Evolutionary conservation across 2,797 vertebrate species (phyloP).

Genomic region (Malurus splendens): DNA sequence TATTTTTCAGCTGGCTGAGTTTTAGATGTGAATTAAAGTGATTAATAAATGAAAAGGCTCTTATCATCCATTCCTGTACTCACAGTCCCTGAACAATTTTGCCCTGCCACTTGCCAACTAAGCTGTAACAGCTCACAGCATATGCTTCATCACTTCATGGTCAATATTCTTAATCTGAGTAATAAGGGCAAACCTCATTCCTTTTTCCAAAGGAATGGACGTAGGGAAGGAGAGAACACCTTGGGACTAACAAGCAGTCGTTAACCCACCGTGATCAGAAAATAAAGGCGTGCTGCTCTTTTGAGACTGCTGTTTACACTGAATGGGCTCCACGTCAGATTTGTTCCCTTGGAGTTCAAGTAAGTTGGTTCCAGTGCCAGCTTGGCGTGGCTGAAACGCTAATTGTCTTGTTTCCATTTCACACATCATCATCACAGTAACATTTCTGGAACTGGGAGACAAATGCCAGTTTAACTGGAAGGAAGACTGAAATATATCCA

Average conservation of each 20-base stretch:
- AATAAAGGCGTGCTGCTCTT: neutral
- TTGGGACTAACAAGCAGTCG: conserved; percentile 9
- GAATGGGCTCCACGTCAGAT: neutral
- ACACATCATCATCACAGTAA: conserved; percentile 7
- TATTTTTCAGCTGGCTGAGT: conserved; percentile 13
- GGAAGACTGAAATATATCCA: neutral
- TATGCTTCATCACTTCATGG: neutral
- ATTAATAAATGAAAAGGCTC: conserved; percentile 23
- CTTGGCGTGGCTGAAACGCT: neutral
- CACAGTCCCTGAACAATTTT: neutral
- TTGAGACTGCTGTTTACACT: neutral
- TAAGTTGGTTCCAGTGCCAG: neutral
- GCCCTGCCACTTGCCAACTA: neutral
- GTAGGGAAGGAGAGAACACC: neutral
- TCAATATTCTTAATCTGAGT: neutral
- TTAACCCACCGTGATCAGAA: neutral
- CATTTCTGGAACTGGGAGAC: neutral
- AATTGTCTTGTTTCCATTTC: conserved; percentile 21
- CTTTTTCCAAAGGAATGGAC: neutral
- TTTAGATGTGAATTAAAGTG: conserved; percentile 9
- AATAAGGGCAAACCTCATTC: neutral
- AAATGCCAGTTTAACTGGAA: neutral
- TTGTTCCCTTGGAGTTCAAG: neutral
- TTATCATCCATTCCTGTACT: neutral
- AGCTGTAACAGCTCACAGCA: neutral